Evolutionary conservation across 2,888 invertebrate species (phyloP).

Genomic region (Apodemia zela): DNA sequence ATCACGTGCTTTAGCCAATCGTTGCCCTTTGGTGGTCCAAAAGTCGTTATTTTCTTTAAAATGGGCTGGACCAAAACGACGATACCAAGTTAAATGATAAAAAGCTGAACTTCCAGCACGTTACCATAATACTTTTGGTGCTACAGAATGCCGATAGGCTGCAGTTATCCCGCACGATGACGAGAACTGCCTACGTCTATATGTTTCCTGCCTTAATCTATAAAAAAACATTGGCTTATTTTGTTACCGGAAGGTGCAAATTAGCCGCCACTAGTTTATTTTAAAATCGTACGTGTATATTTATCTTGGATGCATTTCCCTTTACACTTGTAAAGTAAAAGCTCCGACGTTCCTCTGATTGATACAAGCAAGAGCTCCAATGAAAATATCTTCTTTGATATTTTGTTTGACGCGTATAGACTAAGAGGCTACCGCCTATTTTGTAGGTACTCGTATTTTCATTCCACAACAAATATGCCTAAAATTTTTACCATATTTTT

Average conservation of each 20-base stretch:
- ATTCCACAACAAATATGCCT: too few relatives aligned
- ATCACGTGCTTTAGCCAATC: too few relatives aligned
- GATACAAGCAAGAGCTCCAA: conserved; percentile 3
- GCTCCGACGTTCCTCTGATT: conserved; percentile 8
- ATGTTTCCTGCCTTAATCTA: neutral
- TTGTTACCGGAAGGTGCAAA: neutral
- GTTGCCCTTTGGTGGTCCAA: too few relatives aligned
- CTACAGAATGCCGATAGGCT: neutral
- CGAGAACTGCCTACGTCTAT: neutral
- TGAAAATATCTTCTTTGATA: conserved; percentile 5
- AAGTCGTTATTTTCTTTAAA: too few relatives aligned
- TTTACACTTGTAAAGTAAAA: conserved; percentile 8
- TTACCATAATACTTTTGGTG: too few relatives aligned
- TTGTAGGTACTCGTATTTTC: neutral
- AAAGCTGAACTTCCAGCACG: too few relatives aligned
- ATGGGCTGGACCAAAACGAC: too few relatives aligned
- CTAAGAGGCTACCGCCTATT: neutral
- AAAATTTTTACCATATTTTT: too few relatives aligned
- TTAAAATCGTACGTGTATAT: conserved; percentile 2
- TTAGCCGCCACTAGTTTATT: conserved; percentile 5
- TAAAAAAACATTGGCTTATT: neutral
- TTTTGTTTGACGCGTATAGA: neutral
- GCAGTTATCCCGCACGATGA: neutral
- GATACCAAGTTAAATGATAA: too few relatives aligned
- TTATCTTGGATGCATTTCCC: conserved; percentile 1